These are phyloP conservation scores for Zaprionus davidi DNA, from an alignment of 1,140 invertebrate genomes.

Conservation along the genomic window DNA sequence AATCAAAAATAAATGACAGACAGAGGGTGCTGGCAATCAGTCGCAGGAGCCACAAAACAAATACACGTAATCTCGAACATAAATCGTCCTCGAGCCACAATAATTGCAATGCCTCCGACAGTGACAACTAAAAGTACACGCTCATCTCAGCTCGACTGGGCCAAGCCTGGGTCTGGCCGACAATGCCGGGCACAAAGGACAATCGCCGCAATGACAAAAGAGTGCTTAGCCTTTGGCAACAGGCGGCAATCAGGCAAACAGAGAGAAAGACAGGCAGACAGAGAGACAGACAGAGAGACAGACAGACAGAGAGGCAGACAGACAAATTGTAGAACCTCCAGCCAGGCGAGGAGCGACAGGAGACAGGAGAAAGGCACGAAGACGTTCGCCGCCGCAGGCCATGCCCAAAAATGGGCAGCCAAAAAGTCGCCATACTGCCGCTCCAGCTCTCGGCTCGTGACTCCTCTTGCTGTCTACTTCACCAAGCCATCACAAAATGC, in stretches of 20 bases:
- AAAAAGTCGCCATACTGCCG: conserved; percentile 22
- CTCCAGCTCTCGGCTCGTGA: not conserved
- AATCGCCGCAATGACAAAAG: conserved; percentile 78
- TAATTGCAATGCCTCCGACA: conserved; percentile 54
- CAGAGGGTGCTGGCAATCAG: conserved; percentile 16
- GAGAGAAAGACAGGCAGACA: conserved; percentile 23
- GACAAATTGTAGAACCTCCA: not conserved
- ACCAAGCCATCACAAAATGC: not conserved
- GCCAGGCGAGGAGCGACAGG: too few species aligned
- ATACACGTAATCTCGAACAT: conserved; percentile 69
- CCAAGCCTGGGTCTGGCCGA: conserved; percentile 27
- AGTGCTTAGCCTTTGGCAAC: conserved; percentile 79
- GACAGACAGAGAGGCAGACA: conserved; percentile 27
- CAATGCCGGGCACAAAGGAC: conserved; percentile 73
- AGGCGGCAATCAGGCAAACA: conserved; percentile 78
- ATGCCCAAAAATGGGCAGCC: conserved; percentile 22
- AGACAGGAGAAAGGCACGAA: not conserved
- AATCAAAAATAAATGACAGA: conserved; percentile 34
- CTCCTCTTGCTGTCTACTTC: not conserved
- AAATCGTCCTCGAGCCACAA: conserved; percentile 66
- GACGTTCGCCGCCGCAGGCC: conserved; percentile 11
- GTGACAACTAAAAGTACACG: conserved; percentile 35
- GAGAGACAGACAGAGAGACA: conserved; percentile 11
- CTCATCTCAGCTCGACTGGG: conserved; percentile 9
- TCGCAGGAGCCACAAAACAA: conserved; percentile 42